A percentile compares a stretch with the other conserved stretches of the same genome.
phyloP scores from a whole-genome alignment of 2,113 vertebrate species.

The Piaya cayana region DNA sequence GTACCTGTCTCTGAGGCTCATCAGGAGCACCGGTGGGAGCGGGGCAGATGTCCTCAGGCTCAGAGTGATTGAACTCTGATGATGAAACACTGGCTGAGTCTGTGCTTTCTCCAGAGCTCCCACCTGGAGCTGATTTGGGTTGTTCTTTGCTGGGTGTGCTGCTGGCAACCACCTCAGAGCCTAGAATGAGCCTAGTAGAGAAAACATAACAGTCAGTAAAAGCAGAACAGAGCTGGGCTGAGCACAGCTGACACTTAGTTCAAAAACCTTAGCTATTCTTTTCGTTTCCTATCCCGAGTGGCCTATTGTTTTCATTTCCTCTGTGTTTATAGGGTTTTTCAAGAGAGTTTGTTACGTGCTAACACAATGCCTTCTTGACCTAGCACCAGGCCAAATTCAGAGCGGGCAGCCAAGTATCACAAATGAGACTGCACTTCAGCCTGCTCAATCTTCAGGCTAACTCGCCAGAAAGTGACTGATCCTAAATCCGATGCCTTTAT shows the following conservation, averaged over 20 bases:
- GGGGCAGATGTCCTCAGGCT: conserved; percentile 77
- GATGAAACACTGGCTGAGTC: conserved; percentile 92
- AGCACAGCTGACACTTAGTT: neutral
- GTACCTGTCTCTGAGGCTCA: conserved; percentile 84
- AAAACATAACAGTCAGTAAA: neutral
- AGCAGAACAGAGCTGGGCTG: neutral
- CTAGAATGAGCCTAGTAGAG: conserved; percentile 82
- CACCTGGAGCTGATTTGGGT: conserved; percentile 80
- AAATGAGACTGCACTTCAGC: accelerated
- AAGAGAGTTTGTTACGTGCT: neutral
- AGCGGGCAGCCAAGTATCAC: neutral
- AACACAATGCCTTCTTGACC: neutral
- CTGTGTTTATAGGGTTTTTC: neutral
- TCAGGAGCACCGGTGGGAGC: conserved; percentile 67
- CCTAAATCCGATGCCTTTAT: neutral
- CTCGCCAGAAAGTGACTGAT: neutral
- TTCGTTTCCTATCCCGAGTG: neutral
- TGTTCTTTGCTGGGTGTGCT: conserved; percentile 85
- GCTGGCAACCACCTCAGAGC: conserved; percentile 75
- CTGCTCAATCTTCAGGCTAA: neutral
- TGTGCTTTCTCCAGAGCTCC: conserved; percentile 92
- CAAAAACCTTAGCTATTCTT: neutral
- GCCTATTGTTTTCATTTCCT: neutral
- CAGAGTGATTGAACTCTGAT: conserved; percentile 87
- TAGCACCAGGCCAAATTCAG: neutral